Base-by-base conservation (phyloP, 1,140 invertebrate genomes). In the Saccostrea glomerata region DNA sequence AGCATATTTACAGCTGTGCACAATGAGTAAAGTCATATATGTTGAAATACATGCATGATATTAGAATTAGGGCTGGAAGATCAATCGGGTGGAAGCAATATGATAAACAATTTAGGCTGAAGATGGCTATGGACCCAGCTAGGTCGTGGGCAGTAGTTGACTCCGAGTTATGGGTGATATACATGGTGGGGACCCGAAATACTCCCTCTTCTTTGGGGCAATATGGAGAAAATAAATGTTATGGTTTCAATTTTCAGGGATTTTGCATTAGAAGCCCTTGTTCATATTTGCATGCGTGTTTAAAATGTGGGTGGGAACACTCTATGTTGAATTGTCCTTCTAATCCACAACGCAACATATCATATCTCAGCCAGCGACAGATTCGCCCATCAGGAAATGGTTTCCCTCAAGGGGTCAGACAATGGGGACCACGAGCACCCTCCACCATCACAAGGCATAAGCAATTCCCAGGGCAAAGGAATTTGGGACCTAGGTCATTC, bases 401-500 rank as follows among this genome's bases (percentile, higher is more conserved):
- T 9, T 82, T 30, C 47, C 11, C n/a, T 83, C 54, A 55, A n/a
- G n/a, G 82, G 7, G 12, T 25, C 6, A 63, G 13, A n/a, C 73
- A 82, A 2, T 1, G 20, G 23, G 73, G 40, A 11, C 11, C 6
- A 23, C 23, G 23, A 77, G 70, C 70, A 20, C 23, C 73, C 40
- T 17, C 73, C 73, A 82, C 11, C 73, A 30, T 23, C 23, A 36
- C 40, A 30, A 82, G 25, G 2, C 20, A 25, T n/a, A 47, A 55
- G 2, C 58, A 17, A 55, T 83, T 55, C n/a, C 11, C 82, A n/a
- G 82, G 40, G 40, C 11, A 56, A n/a, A 85, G 83, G 58, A 54
- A 54, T 88, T 56, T 85, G 83, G 66, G n/a, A 73, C 25, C 25
- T 77, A 30, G 82, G 82, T 30, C 23, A 47, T 47, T 84, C 55